Evolutionary conservation across 2,113 vertebrate species (phyloP), one percentile per base, ranked within the genome.

Genomic region (Donacobius atricapilla): DNA sequence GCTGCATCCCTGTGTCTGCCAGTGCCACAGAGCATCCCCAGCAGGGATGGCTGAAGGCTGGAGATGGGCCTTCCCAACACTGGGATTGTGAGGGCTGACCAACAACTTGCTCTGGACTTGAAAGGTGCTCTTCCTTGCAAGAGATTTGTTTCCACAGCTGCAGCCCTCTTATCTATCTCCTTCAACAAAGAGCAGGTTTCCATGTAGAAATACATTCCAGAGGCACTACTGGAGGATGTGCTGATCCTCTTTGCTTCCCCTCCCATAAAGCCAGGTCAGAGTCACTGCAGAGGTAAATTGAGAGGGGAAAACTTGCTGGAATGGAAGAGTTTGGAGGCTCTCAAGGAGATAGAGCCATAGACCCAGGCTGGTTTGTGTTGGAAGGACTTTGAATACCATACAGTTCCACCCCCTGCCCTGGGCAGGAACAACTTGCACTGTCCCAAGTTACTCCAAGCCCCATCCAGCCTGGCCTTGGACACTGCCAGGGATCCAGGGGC

Each of bases 401-500:
- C 45, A 35, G 24, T 47, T 4, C 54, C 30, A 23, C 0, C 6
- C 13, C 17, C 14, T 61, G 63, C 70, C 70, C 2, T 40, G 40
- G 35, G 5, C 25, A 83, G 47, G 24, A 21, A 40, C 30, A 47
- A 2, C 21, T 76, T 9, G 14, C 45, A 15, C 47, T 47, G 0
- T 1, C 30, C 47, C 31, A 51, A 6, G 21, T 0, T 69, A 40
- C 47, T 69, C 70, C 39, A 10, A 75, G 19, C 23, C 45, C 9
- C 0, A 0, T 33, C 45, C 48, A 63, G 0, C 48, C 54, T 39
- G 39, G n/a, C 17, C 21, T 76, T 48, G 47, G 30, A 1, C 70
- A 73, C 12, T n/a, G n/a, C n/a, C n/a, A n/a, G n/a, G n/a, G n/a
- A n/a, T n/a, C n/a, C n/a, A n/a, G n/a, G n/a, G n/a, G n/a, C n/a